Conservation (phyloP, 1,140 invertebrate genomes). For the Lasioglossum baleicum region DNA sequence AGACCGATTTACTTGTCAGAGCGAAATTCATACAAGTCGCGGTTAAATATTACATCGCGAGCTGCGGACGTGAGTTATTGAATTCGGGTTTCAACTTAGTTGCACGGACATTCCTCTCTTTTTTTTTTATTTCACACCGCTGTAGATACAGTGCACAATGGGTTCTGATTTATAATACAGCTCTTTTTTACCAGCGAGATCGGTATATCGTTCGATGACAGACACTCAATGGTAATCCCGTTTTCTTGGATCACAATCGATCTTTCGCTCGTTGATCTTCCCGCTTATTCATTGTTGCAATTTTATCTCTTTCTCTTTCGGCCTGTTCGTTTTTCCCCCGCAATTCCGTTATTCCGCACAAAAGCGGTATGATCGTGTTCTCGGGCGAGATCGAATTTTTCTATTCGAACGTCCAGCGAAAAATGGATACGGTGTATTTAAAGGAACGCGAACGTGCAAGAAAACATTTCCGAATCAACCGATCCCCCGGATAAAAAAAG, state of each 20-base stretch:
- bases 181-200: background rate
- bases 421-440: background rate
- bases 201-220: background rate
- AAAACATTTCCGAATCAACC: background rate
- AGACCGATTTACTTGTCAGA: constrained; percentile 25
- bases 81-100: constrained; percentile 33
- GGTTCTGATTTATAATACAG: constrained; percentile 36
- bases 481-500: background rate
- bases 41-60: constrained; percentile 34
- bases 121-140: background rate
- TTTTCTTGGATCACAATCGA: constrained; percentile 29
- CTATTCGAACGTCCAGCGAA: background rate
- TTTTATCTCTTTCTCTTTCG: background rate
- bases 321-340: no score
- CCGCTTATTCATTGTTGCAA: constrained; percentile 1
- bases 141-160: background rate
- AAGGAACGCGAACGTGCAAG: background rate
- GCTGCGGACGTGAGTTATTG: constrained; percentile 25
- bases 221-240: constrained; percentile 13
- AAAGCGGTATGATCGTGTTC: background rate
- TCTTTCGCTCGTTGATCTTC: constrained; percentile 18
- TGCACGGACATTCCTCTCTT: background rate
- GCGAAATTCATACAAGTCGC: constrained; percentile 20
- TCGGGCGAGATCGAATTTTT: background rate
- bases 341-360: background rate